phyloP scores from a whole-genome alignment of 1,140 invertebrate genomes.

The Pararge aegeria region DNA sequence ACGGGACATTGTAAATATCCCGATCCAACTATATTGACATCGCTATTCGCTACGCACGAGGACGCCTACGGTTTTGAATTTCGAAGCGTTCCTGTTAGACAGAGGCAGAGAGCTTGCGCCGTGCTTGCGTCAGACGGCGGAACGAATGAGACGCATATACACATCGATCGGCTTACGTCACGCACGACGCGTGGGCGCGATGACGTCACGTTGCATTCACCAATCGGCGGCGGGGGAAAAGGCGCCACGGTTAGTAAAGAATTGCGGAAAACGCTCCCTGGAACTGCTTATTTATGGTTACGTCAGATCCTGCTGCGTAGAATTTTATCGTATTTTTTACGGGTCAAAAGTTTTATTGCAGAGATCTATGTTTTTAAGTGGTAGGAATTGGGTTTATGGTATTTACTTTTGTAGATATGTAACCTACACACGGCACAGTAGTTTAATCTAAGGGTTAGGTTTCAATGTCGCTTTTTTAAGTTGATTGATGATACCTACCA shows the following conservation, averaged over 20 bases:
- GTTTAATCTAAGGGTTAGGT: too few relatives aligned
- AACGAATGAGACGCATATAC: slow-evolving; percentile 38
- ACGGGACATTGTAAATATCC: slow-evolving; percentile 44
- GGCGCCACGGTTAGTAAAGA: slow-evolving; percentile 58
- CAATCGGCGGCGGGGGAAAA: slow-evolving; percentile 60
- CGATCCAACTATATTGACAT: slow-evolving; percentile 45
- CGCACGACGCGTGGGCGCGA: slow-evolving; percentile 68
- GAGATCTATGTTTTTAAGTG: background rate
- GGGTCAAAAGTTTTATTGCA: background rate
- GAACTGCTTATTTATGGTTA: slow-evolving; percentile 34
- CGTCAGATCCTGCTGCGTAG: slow-evolving; percentile 37
- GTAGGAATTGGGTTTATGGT: background rate
- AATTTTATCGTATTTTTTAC: slow-evolving; percentile 26
- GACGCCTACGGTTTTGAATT: slow-evolving; percentile 69
- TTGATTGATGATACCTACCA: too few relatives aligned
- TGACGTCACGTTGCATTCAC: slow-evolving; percentile 65
- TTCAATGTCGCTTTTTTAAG: too few relatives aligned
- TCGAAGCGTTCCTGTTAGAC: slow-evolving; percentile 60
- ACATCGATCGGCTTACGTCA: slow-evolving; percentile 76
- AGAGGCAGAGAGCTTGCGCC: slow-evolving; percentile 29
- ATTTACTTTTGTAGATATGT: too few relatives aligned
- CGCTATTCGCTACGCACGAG: slow-evolving; percentile 64
- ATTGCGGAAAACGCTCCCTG: slow-evolving; percentile 33
- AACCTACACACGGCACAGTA: too few relatives aligned
- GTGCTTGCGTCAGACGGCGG: slow-evolving; percentile 2